Evolutionary conservation across 2,797 vertebrate species (phyloP).

Genomic region (Momotus momota): DNA sequence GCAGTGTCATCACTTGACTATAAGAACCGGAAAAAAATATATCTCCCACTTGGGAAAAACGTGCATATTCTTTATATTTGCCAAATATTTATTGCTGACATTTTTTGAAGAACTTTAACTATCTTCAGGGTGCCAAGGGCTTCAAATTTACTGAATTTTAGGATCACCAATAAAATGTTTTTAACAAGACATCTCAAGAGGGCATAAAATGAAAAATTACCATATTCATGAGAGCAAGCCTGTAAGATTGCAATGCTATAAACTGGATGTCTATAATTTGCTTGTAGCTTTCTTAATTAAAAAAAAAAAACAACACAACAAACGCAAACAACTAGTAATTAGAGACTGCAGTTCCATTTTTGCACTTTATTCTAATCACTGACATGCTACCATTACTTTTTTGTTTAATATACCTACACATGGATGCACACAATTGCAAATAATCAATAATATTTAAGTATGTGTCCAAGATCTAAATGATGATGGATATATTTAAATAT

Average conservation of each 20-base stretch:
- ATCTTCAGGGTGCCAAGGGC: conserved; percentile 82
- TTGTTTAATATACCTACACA: conserved; percentile 81
- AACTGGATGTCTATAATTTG: conserved; percentile 84
- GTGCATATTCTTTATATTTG: conserved; percentile 84
- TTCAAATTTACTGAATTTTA: conserved; percentile 86
- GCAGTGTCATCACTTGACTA: conserved; percentile 79
- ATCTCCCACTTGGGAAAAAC: conserved; percentile 77
- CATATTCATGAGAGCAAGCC: conserved; percentile 86
- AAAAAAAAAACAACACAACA: conserved; percentile 44
- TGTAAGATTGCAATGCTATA: conserved; percentile 84
- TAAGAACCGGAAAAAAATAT: conserved; percentile 67
- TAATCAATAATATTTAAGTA: conserved; percentile 86
- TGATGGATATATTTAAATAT: conserved; percentile 85
- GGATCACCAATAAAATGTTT: conserved; percentile 86
- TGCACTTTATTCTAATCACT: conserved; percentile 73
- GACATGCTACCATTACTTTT: conserved; percentile 74
- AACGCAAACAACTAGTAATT: conserved; percentile 75
- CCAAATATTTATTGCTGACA: conserved; percentile 81
- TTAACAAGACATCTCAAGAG: conserved; percentile 87
- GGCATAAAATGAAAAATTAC: conserved; percentile 86
- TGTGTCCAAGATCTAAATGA: conserved; percentile 82
- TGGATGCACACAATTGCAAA: conserved; percentile 85
- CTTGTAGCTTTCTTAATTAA: conserved; percentile 84
- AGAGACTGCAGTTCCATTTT: conserved; percentile 78
- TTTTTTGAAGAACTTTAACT: conserved; percentile 83